These are phyloP conservation scores for Etheostoma spectabile DNA, from an alignment of 2,113 vertebrate genomes.

Conservation along the genomic window DNA sequence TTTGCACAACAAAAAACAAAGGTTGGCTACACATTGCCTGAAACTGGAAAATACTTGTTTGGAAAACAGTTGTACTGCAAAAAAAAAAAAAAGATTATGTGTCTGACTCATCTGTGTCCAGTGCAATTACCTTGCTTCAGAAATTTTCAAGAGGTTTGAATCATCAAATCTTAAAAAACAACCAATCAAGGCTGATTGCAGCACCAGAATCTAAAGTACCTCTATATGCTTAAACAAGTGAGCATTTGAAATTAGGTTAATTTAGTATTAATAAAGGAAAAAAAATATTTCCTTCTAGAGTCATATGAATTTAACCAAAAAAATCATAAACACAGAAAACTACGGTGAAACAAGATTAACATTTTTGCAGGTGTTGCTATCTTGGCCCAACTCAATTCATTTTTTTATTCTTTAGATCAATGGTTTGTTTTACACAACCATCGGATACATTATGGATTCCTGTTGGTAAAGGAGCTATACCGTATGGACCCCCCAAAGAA, in stretches of 20 bases:
- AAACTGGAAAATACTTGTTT: not conserved
- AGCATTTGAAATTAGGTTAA: not conserved
- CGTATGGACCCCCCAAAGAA: not conserved
- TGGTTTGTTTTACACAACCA: not conserved
- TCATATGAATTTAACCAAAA: no score
- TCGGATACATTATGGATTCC: not conserved
- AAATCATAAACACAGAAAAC: no score
- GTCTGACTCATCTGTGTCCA: not conserved
- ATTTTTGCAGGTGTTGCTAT: not conserved
- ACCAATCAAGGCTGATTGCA: not conserved
- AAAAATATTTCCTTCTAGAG: not conserved
- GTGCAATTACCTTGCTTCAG: not conserved
- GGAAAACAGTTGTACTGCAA: not conserved
- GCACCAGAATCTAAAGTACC: no score
- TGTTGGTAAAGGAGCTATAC: not conserved
- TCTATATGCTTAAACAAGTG: not conserved
- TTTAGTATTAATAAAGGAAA: not conserved
- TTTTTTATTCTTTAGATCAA: no score
- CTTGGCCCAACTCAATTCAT: not conserved
- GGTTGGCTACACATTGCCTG: not conserved
- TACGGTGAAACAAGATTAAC: not conserved
- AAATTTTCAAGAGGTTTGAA: not conserved
- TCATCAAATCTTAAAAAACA: not conserved
- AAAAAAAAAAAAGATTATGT: no score
- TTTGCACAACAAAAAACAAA: no score